Base-by-base conservation (phyloP, 2,888 invertebrate species). In the Candidula unifasciata region DNA sequence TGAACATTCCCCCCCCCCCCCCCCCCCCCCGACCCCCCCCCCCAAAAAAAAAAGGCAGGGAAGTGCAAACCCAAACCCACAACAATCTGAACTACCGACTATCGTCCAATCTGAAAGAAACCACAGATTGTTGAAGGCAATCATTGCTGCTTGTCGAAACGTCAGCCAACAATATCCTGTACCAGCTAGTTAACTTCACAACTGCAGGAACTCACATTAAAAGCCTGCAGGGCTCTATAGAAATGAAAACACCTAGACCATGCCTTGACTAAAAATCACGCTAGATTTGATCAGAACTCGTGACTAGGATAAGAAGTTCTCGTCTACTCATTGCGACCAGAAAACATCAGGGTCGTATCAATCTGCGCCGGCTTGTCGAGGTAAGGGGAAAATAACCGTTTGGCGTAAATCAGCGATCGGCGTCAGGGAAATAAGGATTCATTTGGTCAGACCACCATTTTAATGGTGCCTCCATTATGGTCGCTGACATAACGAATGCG, bases 141-240 rank as follows among this genome's bases (percentile, higher is more conserved):
- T 44, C 44, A 44, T 44, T 44, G 44, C 44, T 13, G 44, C 44
- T 44, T 44, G 44, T 44, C 44, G 44, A 13, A 44, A 13, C 44
- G 44, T 13, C 13, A 13, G 44, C 8, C 44, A 13, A 44, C 44
- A 44, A 44, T 44, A 44, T 44, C 44, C 44, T 44, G 44, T 44
- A 13, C 8, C 44, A 44, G 13, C 44, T 44, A 16, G 64, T 64
- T 5, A 64, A 64, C 44, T 44, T 44, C 44, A 44, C 44, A 44
- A 44, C 13, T 27, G 44, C 37, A 18, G 44, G 73, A 73, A 73
- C 37, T 73, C 73, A 73, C 37, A 44, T 73, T 44, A 73, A 71
- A 44, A n/a, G n/a, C 37, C 5, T 52, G 73, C 73, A 44, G n/a
- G 2, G 73, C 44, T 37, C 16, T 16, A 6, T 2, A 10, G 27